These are phyloP conservation scores for Mirounga angustirostris DNA, from an alignment of 2,113 vertebrate genomes.

Conservation along the genomic window DNA sequence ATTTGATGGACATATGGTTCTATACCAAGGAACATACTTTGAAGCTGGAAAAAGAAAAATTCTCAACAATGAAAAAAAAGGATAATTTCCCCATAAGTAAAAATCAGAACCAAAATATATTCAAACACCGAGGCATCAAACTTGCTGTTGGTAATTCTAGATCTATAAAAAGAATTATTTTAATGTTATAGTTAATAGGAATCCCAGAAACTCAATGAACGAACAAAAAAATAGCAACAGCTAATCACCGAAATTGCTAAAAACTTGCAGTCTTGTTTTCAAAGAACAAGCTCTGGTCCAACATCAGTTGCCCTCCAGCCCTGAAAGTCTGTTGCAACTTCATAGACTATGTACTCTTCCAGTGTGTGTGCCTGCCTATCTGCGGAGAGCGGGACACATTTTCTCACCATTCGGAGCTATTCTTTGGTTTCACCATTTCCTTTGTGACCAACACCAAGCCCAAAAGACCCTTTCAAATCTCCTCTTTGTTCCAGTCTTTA, in stretches of 20 bases:
- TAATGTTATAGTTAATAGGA: neutral
- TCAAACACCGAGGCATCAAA: neutral
- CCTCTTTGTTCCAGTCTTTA: neutral
- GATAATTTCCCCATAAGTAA: neutral
- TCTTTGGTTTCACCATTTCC: neutral
- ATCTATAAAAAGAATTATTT: neutral
- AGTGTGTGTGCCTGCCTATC: neutral
- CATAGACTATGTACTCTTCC: neutral
- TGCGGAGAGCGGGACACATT: neutral
- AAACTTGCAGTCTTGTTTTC: slow-evolving; percentile 36
- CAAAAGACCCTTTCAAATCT: neutral
- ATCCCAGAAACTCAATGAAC: neutral
- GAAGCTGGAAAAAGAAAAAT: neutral
- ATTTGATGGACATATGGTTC: neutral
- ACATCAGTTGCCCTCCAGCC: neutral
- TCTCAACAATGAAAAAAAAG: slow-evolving; percentile 36
- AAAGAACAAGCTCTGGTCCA: slow-evolving; percentile 9
- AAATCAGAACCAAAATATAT: neutral
- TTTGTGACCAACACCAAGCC: neutral
- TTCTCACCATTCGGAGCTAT: neutral
- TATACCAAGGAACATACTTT: neutral
- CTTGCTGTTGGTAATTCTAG: neutral
- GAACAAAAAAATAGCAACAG: neutral
- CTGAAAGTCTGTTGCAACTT: neutral
- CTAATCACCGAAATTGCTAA: neutral